Percentiles rank a stretch among this genome's conserved stretches.
phyloP scores from a whole-genome alignment of 2,888 invertebrate species.

The Nymphalis c-album region DNA sequence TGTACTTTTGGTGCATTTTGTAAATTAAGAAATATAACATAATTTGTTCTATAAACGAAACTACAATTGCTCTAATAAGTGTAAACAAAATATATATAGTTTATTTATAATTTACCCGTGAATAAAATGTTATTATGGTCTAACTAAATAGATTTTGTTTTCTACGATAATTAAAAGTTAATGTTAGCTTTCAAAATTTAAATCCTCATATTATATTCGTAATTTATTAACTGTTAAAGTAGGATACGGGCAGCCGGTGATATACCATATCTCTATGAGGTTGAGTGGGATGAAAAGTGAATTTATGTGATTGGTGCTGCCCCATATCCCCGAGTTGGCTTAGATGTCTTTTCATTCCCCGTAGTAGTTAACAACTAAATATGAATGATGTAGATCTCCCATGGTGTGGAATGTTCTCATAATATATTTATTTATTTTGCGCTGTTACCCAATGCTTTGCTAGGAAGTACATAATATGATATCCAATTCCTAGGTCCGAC shows the following conservation, averaged over 20 bases:
- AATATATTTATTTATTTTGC: conserved; percentile 59
- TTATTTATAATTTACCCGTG: too few species aligned
- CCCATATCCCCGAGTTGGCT: conserved; percentile 65
- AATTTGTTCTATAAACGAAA: too few species aligned
- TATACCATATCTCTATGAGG: conserved; percentile 62
- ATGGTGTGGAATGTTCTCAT: conserved; percentile 62
- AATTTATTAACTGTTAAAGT: too few species aligned
- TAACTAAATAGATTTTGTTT: too few species aligned
- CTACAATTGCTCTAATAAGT: too few species aligned
- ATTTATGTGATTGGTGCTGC: conserved; percentile 80
- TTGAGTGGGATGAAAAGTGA: conserved; percentile 66
- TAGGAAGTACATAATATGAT: conserved; percentile 48
- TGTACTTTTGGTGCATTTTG: too few species aligned
- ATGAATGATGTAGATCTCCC: conserved; percentile 52
- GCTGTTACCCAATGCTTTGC: conserved; percentile 59
- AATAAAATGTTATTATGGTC: too few species aligned
- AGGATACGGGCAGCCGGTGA: not conserved
- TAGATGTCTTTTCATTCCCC: conserved; percentile 68
- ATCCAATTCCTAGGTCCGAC: conserved; percentile 34
- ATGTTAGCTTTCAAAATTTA: too few species aligned
- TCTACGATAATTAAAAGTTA: too few species aligned
- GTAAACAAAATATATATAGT: too few species aligned
- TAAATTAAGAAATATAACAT: too few species aligned
- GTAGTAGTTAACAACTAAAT: conserved; percentile 64
- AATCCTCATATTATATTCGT: too few species aligned